Conservation (phyloP, 2,888 invertebrate genomes). For the Falcaria lacertinaria region DNA sequence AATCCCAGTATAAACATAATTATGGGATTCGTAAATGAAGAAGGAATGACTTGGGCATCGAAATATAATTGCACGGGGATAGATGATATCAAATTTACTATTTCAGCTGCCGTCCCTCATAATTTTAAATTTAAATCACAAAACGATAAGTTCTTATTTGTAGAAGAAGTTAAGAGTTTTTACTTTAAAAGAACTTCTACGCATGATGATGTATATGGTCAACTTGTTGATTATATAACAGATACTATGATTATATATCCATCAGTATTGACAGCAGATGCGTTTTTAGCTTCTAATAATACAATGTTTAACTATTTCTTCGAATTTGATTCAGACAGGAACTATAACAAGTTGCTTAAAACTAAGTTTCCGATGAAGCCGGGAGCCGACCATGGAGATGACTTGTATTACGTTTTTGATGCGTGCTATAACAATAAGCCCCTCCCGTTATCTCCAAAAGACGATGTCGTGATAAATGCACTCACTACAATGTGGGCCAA, state of each 20-base stretch:
- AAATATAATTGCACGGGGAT: conserved; percentile 20
- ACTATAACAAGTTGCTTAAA: conserved; percentile 25
- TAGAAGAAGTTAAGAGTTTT: conserved; percentile 17
- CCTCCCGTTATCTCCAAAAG: conserved; percentile 12
- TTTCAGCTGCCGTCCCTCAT: conserved; percentile 23
- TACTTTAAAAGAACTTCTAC: conserved; percentile 28
- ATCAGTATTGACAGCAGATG: conserved; percentile 13
- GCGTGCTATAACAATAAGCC: not conserved
- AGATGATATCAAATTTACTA: conserved; percentile 13
- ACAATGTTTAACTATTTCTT: conserved; percentile 36
- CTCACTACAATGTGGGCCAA: conserved; percentile 33
- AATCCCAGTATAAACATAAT: conserved; percentile 23
- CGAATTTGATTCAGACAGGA: conserved; percentile 31
- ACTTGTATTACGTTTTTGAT: conserved; percentile 31
- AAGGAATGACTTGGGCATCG: conserved; percentile 33
- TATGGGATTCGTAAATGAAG: conserved; percentile 37
- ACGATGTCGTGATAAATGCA: conserved; percentile 19
- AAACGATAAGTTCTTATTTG: conserved; percentile 16
- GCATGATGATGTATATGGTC: conserved; percentile 4
- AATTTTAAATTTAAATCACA: conserved; percentile 21
- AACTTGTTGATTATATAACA: conserved; percentile 34
- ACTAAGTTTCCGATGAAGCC: conserved; percentile 4
- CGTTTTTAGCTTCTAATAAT: conserved; percentile 15
- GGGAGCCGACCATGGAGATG: conserved; percentile 34
- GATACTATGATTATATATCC: conserved; percentile 30